Percentiles rank a stretch among this genome's conserved stretches.
Evolutionary conservation across 92 coral and sea anemone species (phyloP).

Genomic region (Phenganax subtilis): DNA sequence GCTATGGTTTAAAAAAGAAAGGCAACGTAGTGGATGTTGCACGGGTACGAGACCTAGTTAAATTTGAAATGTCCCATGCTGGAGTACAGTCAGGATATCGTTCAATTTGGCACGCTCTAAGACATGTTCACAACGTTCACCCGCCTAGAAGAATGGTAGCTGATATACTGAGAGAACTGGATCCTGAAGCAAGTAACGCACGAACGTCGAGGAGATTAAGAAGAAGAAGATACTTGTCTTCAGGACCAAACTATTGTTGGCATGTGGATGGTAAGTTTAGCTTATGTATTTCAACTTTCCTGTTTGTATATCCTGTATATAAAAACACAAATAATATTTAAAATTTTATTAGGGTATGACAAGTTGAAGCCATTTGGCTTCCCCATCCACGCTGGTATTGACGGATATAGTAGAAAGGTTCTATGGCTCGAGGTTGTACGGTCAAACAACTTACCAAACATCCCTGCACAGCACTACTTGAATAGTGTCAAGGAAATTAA

Average conservation of each 20-base stretch:
- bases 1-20: no score
- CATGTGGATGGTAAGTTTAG: neutral
- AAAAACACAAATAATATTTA: no score
- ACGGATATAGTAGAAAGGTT: neutral
- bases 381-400: neutral
- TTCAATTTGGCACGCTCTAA: constrained; percentile 51
- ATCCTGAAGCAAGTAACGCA: constrained; percentile 50
- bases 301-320: neutral
- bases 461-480: no score
- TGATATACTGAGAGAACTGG: constrained; percentile 47
- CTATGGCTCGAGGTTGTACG: neutral
- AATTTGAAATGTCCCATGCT: constrained; percentile 45
- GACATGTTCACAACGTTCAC: constrained; percentile 45
- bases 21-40: no score
- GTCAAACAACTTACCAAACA: no score
- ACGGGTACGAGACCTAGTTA: neutral
- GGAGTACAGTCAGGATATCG: constrained; percentile 52
- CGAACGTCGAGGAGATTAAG: constrained; percentile 34
- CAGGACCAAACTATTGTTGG: constrained; percentile 24
- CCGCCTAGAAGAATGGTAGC: constrained; percentile 44
- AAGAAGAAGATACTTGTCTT: constrained; percentile 30
- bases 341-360: neutral
- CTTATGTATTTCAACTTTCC: neutral
- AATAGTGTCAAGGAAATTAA: no score
- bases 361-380: constrained; percentile 6